phyloP scores from a whole-genome alignment of 2,113 vertebrate species.

The Capreolus pygargus region DNA sequence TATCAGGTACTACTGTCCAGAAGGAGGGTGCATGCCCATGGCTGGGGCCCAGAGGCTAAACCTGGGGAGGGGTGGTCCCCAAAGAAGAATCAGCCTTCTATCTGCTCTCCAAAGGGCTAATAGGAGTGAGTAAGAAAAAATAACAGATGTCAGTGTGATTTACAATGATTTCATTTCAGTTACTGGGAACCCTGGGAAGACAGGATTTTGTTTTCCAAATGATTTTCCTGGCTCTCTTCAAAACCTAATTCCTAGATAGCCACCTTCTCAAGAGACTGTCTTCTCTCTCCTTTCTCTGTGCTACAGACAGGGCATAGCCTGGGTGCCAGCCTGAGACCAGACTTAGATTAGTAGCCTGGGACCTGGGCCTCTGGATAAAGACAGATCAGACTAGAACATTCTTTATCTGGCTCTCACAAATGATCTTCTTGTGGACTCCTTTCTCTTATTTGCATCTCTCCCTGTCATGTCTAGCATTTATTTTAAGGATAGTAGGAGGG shows the following conservation, averaged over 20 bases:
- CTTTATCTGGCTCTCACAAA: not conserved
- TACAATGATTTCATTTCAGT: not conserved
- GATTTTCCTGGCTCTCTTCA: not conserved
- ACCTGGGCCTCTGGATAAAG: not conserved
- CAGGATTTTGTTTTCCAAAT: not conserved
- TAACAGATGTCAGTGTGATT: not conserved
- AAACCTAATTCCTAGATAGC: not conserved
- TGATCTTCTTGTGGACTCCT: accelerated
- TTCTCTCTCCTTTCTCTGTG: not conserved
- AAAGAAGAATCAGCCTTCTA: not conserved
- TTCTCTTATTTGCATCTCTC: too few species aligned
- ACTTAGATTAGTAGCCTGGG: not conserved
- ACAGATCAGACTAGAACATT: not conserved
- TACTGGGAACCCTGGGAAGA: not conserved
- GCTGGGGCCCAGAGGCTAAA: not conserved
- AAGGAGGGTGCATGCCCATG: not conserved
- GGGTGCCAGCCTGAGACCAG: not conserved
- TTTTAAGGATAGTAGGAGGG: not conserved
- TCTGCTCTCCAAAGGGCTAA: not conserved
- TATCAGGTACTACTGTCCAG: not conserved
- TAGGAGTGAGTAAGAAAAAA: not conserved
- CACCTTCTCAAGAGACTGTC: not conserved
- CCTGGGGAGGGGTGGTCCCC: not conserved
- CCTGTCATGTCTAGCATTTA: not conserved
- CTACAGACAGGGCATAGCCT: not conserved